Evolutionary conservation across 2,888 invertebrate genomes (phyloP), one percentile per base, ranked within the genome.

Genomic region (Amphipoea lucens): DNA sequence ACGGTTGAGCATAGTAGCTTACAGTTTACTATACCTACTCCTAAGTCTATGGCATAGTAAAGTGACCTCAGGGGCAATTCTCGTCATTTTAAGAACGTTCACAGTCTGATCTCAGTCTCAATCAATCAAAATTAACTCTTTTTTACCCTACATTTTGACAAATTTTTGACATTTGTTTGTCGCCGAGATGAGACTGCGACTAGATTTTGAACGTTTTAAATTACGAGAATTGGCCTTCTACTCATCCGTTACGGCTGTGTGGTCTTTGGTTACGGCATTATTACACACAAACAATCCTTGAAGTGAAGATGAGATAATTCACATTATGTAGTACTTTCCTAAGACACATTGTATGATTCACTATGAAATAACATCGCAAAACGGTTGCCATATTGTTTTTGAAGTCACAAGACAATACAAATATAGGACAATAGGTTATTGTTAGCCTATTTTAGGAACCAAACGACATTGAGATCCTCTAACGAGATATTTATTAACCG

Each of bases 401-500:
- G 66, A 85, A 78, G 73, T 85, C 81, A 85, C 45, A 70, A 67
- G 54, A 54, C 57, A 23, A 57, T 48, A 72, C 85, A 77, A 79
- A 81, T 78, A 74, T 67, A 81, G 84, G 73, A 88, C 88, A 88
- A 88, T 85, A 40, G 68, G 66, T 54, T 72, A 89, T 89, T 86
- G 86, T 88, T 78, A 70, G 36, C 81, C 87, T 83, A 78, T 79
- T 82, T 85, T 83, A 72, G 84, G 75, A 77, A 45, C 17, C 54
- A 62, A n/a, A 75, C 87, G 79, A 79, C 83, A 82, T 69, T 76
- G 67, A 48, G 71, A 74, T 80, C 70, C 77, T 71, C 60, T 23
- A 29, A 36, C 45, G 51, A 77, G 63, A 82, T 76, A 63, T 67
- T 54, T 71, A 62, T 29, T 29, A 29, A 29, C 29, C 29, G 29